Conservation (phyloP, 1,140 invertebrate species). For the Heliconius nattereri region DNA sequence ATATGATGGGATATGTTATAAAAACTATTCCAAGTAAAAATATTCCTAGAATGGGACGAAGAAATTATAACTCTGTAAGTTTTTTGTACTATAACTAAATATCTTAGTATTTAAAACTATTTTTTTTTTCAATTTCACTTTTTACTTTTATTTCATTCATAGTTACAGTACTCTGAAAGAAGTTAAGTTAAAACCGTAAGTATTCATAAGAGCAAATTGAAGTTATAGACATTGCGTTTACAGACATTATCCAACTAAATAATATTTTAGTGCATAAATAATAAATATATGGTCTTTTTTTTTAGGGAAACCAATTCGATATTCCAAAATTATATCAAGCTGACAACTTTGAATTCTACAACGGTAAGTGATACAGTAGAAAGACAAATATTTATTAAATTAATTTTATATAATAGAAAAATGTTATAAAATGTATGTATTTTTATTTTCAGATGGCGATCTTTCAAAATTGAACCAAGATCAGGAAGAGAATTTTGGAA, state of each 20-base stretch:
- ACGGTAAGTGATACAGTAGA: constrained; percentile 46
- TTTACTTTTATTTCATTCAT: no score
- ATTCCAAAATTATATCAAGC: constrained; percentile 68
- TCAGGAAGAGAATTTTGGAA: constrained; percentile 35
- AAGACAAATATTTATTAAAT: constrained; percentile 5
- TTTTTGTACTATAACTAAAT: constrained; percentile 1
- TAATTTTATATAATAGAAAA: neutral
- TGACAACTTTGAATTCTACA: constrained; percentile 52
- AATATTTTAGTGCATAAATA: neutral
- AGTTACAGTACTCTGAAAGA: no score
- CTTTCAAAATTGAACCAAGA: constrained; percentile 33
- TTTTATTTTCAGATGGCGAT: constrained; percentile 31
- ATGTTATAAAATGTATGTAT: no score
- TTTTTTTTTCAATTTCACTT: no score
- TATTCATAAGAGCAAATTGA: no score
- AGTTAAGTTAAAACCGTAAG: no score
- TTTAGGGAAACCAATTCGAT: constrained; percentile 66
- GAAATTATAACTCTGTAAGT: constrained; percentile 74
- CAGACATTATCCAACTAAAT: no score
- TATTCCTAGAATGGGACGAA: constrained; percentile 73
- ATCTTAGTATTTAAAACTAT: neutral
- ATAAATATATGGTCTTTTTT: constrained; percentile 33
- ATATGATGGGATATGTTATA: constrained; percentile 70
- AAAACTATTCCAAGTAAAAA: constrained; percentile 72
- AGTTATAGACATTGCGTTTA: no score